Conservation (phyloP, 2,113 vertebrate genomes). For the Polypterus bichir region DNA sequence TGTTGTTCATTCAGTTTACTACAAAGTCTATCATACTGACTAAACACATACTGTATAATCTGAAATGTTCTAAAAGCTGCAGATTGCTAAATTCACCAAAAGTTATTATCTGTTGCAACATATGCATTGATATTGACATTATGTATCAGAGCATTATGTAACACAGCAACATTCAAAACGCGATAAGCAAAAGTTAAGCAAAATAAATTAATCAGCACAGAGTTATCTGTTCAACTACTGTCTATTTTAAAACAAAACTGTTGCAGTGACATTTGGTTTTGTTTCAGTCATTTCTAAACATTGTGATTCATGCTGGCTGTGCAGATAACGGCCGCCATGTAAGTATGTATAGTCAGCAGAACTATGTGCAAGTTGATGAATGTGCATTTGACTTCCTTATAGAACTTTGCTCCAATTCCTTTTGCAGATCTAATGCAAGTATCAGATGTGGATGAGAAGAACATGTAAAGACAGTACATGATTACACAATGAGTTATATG, state of each 20-base stretch:
- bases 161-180: not conserved
- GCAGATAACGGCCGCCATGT: constrained; percentile 28
- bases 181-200: not conserved
- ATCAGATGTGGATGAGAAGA: not conserved
- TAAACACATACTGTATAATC: constrained; percentile 2
- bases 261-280: not conserved
- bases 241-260: constrained; percentile 3
- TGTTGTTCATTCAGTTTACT: too few relatives aligned
- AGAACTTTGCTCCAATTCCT: not conserved
- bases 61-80: constrained; percentile 3
- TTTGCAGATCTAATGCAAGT: constrained; percentile 5
- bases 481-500: not conserved
- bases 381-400: constrained; percentile 10
- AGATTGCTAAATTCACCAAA: not conserved
- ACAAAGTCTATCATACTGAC: too few relatives aligned
- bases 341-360: constrained; percentile 26
- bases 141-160: not conserved
- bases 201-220: not conserved
- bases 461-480: not conserved
- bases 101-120: not conserved
- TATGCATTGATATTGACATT: not conserved
- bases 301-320: constrained; percentile 30
- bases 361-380: constrained; percentile 24
- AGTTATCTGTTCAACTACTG: not conserved
- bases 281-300: constrained; percentile 29